Percentiles rank a stretch among this genome's conserved stretches.
Evolutionary conservation across 1,140 invertebrate species (phyloP).

Genomic region (roundworm (Caenorhabditis elegans)): WBcel235 BX284603.4:13324001-13324500

Average conservation of each 20-base stretch:
- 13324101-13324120: background rate
- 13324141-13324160: slow-evolving; percentile 30
- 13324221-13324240: background rate
- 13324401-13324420: too few relatives aligned
- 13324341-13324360: slow-evolving; percentile 51
- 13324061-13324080: too few relatives aligned
- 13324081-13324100: too few relatives aligned
- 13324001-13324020: too few relatives aligned
- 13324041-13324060: too few relatives aligned
- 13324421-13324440: slow-evolving; percentile 56
- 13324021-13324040: too few relatives aligned
- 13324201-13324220: too few relatives aligned
- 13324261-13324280: slow-evolving; percentile 58
- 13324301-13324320: slow-evolving; percentile 63
- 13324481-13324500: slow-evolving; percentile 55
- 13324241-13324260: background rate
- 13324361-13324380: background rate
- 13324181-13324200: too few relatives aligned
- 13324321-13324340: slow-evolving; percentile 53
- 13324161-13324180: slow-evolving; percentile 7
- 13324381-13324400: too few relatives aligned
- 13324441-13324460: slow-evolving; percentile 65
- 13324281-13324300: slow-evolving; percentile 63
- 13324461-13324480: slow-evolving; percentile 62
- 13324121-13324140: background rate